These are phyloP conservation scores for Clarias pachynema DNA, from an alignment of 2,797 vertebrate species.

Conservation along the genomic window DNA sequence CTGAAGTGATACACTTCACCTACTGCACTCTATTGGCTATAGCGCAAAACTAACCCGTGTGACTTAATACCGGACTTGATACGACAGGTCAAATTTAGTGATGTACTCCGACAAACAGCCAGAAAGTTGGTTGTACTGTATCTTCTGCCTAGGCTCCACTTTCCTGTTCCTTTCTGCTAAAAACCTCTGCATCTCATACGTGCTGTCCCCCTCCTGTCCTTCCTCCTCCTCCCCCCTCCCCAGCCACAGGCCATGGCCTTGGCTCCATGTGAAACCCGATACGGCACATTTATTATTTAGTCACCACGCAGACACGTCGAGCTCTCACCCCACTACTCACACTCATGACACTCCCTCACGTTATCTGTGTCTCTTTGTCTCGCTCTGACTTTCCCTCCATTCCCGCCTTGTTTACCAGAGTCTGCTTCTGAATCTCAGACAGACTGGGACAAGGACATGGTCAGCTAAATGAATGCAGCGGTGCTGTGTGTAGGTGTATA, in stretches of 20 bases:
- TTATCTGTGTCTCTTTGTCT: conserved; percentile 38
- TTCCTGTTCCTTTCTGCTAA: conserved; percentile 35
- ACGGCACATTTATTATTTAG: conserved; percentile 83
- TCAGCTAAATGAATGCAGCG: conserved; percentile 15
- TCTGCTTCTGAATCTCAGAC: neutral
- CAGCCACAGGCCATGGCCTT: conserved; percentile 67
- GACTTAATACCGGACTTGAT: too few relatives aligned
- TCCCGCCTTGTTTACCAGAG: conserved; percentile 22
- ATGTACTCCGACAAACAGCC: neutral
- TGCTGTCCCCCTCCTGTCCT: conserved; percentile 50
- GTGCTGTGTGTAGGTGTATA: conserved; percentile 11
- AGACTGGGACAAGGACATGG: neutral
- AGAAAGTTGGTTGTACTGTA: neutral
- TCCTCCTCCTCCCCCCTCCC: conserved; percentile 52
- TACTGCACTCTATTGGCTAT: too few relatives aligned
- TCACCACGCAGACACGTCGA: conserved; percentile 72
- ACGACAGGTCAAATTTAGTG: neutral
- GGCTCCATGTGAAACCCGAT: conserved; percentile 78
- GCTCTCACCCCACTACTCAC: conserved; percentile 69
- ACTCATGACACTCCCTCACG: conserved; percentile 56
- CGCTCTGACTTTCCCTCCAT: conserved; percentile 10
- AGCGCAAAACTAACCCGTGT: too few relatives aligned
- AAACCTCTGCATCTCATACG: conserved; percentile 43
- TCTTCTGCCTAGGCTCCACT: neutral
- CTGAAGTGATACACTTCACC: too few relatives aligned